Evolutionary conservation across 2,888 invertebrate species (phyloP), one percentile per base, ranked within the genome.

Genomic region (Vesta saturnalis): DNA sequence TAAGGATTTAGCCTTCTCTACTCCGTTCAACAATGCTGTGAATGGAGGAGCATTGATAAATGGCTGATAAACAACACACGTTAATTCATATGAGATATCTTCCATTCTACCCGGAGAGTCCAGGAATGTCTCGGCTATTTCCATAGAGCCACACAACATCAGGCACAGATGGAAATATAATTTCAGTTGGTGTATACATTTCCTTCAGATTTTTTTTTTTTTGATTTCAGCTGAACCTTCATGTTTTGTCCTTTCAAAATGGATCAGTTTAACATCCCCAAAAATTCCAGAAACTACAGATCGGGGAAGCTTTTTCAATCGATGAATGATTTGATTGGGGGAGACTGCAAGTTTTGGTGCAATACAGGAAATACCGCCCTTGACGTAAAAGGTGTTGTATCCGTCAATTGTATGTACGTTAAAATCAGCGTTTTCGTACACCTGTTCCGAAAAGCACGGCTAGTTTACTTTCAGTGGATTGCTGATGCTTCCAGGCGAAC

Each of bases 401-500:
- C 30, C 30, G n/a, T n/a, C n/a, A n/a, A n/a, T n/a, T n/a, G n/a
- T n/a, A n/a, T n/a, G n/a, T n/a, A n/a, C n/a, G n/a, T 30, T 30
- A 30, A 30, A 30, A 30, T 30, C 30, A 30, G 30, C 30, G 30
- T n/a, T 30, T 6, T 30, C 30, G 30, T 30, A 30, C 30, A 30
- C 30, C 30, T 30, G 30, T 10, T 30, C 6, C 10, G 30, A 30
- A 30, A 30, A 30, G 30, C 30, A 30, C 30, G 10, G 30, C 30
- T 30, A 10, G 30, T 10, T 10, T 6, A 30, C 60, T 39, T 54
- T 52, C 55, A 66, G 39, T 39, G 47, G 59, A 56, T 60, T n/a
- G n/a, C n/a, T n/a, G n/a, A n/a, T 22, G 57, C 55, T 73, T 76
- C 71, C 54, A 73, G 70, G 1, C 68, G 61, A 35, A 47, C 64